Evolutionary conservation across 2,888 invertebrate species (phyloP), one percentile per base, ranked within the genome.

Genomic region (Teleiodes luculella): DNA sequence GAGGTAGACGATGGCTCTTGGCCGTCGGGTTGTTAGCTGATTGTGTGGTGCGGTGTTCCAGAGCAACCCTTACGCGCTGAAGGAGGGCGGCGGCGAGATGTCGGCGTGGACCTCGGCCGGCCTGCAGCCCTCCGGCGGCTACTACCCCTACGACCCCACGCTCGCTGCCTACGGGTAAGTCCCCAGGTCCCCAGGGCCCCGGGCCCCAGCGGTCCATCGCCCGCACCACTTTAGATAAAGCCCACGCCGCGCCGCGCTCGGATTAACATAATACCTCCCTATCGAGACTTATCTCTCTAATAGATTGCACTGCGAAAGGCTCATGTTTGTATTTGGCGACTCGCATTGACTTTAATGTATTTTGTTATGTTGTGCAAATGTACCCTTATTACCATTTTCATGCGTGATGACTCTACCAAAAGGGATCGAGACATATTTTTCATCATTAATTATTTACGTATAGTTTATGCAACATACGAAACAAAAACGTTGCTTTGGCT

Each of bases 111-210:
- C 96, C 69, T 95, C 96, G 61, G 96, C 96, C 58, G 96, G 96
- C 59, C 91, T 97, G 55, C 96, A 97, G 86, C 95, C 97, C 77
- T 95, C 96, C 64, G 95, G 96, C 62, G 96, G 96, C 74, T 97
- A 97, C 91, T 96, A 97, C 91, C 96, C 96, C 66, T 97, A 97
- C 90, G 97, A 97, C 91, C 96, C 97, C 57, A 95, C 97, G 86
- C 92, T 96, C 72, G 96, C 96, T 63, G 96, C 97, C 78, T 97
- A 97, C 89, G 97, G 97, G 97, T 97, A 92, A 94, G 96, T 94
- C 83, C 78, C 81, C 61, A 64, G 83, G 79, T 82, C 70, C 78
- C 72, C 59, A 57, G 62, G 69, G 70, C 76, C 78, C 80, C 72
- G 62, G 69, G 70, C 76, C 78, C 80, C 72, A 66, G 61, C 71